These are phyloP conservation scores for Caenorhabditis elegans DNA, from an alignment of 1,140 invertebrate genomes.

Conservation along the genomic window DNA sequence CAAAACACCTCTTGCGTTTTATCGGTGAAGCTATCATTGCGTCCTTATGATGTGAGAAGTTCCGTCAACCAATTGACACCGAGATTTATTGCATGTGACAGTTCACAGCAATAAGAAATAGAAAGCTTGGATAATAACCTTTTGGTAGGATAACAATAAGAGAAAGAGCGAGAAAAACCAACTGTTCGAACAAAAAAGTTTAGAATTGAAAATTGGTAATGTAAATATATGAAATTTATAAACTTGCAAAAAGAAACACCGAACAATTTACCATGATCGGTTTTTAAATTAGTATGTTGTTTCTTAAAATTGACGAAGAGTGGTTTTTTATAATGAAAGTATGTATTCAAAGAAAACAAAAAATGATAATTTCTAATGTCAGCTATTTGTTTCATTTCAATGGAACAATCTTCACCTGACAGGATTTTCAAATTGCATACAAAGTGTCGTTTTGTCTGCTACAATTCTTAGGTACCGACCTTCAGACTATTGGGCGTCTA, in stretches of 20 bases:
- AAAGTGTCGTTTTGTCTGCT: not conserved
- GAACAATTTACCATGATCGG: too few relatives aligned
- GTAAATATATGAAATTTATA: too few relatives aligned
- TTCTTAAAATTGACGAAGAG: too few relatives aligned
- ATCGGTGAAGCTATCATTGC: not conserved
- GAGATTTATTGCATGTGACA: not conserved
- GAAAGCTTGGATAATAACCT: not conserved
- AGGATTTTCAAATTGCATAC: not conserved
- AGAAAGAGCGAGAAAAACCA: too few relatives aligned
- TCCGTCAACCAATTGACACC: not conserved
- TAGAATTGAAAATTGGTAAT: too few relatives aligned
- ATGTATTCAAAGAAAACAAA: too few relatives aligned
- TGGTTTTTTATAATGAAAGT: too few relatives aligned
- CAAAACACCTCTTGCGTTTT: constrained; percentile 24
- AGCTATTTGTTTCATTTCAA: not conserved
- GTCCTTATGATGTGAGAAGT: not conserved
- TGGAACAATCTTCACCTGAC: not conserved
- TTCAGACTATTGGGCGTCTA: not conserved
- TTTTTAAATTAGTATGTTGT: too few relatives aligned
- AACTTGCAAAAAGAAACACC: too few relatives aligned
- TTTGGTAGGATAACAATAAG: not conserved
- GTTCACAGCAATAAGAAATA: not conserved
- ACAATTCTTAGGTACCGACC: not conserved
- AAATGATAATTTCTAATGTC: not conserved
- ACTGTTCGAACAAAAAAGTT: too few relatives aligned